phyloP scores from a whole-genome alignment of 64 coral and sea anemone genomes.

The Acropora yongei region DNA sequence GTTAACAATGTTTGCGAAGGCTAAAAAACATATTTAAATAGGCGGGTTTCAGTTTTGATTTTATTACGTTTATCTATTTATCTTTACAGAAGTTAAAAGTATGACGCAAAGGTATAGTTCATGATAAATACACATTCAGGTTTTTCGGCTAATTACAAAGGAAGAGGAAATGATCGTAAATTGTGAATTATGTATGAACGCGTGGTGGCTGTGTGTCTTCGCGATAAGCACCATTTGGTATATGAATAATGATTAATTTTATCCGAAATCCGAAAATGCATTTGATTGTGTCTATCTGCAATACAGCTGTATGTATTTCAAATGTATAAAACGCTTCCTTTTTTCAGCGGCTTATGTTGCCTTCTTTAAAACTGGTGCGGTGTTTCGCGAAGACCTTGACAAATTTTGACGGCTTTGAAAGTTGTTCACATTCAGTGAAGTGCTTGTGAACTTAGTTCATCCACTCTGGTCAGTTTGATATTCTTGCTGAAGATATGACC shows the following conservation, averaged over 20 bases:
- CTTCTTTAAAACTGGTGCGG: not conserved
- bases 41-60: not conserved
- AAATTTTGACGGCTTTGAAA: not conserved
- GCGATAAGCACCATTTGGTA: not conserved
- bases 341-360: not conserved
- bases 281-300: not conserved
- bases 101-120: not conserved
- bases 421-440: not conserved
- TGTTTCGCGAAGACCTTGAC: not conserved
- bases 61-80: not conserved
- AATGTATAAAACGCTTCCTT: not conserved
- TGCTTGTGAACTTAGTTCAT: not conserved
- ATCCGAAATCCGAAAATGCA: not conserved
- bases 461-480: not conserved
- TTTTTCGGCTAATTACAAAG: constrained; percentile 9
- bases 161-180: not conserved
- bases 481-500: not conserved
- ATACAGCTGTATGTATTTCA: not conserved
- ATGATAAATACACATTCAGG: not conserved
- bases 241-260: not conserved
- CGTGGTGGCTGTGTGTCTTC: not conserved
- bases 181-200: not conserved
- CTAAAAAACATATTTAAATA: too few species aligned
- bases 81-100: not conserved
- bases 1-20: too few species aligned